phyloP scores from a whole-genome alignment of 2,888 invertebrate genomes.

The Lordiphosa fenestrarum region DNA sequence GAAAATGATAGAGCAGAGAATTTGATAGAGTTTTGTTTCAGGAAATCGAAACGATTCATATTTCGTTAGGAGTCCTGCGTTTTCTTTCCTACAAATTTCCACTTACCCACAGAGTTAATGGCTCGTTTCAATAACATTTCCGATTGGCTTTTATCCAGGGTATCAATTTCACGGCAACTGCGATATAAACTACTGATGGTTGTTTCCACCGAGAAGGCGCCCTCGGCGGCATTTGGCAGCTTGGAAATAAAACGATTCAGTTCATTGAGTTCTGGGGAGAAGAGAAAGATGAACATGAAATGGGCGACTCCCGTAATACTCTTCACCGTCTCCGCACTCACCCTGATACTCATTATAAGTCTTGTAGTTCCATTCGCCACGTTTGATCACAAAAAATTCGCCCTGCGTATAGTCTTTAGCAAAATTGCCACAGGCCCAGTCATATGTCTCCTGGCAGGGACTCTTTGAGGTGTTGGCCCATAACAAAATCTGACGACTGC shows the following conservation, averaged over 20 bases:
- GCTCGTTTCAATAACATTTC: conserved; percentile 76
- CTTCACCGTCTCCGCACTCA: conserved; percentile 28
- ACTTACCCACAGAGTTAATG: conserved; percentile 78
- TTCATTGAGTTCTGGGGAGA: conserved; percentile 73
- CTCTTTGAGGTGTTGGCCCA: conserved; percentile 78
- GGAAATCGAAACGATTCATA: no score
- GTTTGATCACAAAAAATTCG: conserved; percentile 78
- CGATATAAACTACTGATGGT: conserved; percentile 77
- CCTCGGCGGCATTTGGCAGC: conserved; percentile 72
- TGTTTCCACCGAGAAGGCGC: conserved; percentile 76
- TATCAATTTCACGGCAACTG: conserved; percentile 78
- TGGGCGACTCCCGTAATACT: no score
- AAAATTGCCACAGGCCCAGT: conserved; percentile 80
- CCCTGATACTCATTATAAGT: conserved; percentile 80
- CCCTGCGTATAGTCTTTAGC: conserved; percentile 75
- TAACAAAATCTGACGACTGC: conserved; percentile 77
- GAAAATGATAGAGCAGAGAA: no score
- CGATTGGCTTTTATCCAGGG: conserved; percentile 77
- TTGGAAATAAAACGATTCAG: conserved; percentile 79
- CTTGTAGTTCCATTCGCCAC: conserved; percentile 79
- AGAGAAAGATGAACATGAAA: background rate
- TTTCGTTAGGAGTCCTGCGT: no score
- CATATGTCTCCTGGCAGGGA: conserved; percentile 78
- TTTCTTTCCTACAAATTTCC: no score
- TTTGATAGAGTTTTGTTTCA: no score